These are phyloP conservation scores for Sminthurinus aureus DNA, from an alignment of 2,888 invertebrate genomes.

Conservation along the genomic window DNA sequence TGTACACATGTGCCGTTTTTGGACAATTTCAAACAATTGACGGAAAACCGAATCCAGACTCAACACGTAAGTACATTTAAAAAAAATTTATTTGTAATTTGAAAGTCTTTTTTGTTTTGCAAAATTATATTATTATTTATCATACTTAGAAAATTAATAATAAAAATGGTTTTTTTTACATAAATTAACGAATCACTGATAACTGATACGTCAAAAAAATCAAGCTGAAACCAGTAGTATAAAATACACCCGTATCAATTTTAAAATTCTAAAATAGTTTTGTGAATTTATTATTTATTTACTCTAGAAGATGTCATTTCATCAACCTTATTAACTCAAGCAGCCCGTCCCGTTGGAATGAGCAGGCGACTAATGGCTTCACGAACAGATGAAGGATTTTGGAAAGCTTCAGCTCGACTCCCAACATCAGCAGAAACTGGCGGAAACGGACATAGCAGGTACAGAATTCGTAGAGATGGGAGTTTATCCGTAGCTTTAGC, in stretches of 20 bases:
- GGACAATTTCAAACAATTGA: neutral
- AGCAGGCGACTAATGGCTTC: constrained; percentile 48
- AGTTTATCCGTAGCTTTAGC: constrained; percentile 56
- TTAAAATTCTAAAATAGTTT: no score
- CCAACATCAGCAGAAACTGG: constrained; percentile 54
- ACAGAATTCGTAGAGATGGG: constrained; percentile 59
- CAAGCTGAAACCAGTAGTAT: no score
- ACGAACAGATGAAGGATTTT: constrained; percentile 51
- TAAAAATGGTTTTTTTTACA: no score
- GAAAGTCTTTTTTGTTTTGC: no score
- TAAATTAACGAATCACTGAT: no score
- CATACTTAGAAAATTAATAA: no score
- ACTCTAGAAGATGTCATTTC: neutral
- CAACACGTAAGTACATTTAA: constrained; percentile 21
- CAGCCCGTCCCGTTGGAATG: neutral
- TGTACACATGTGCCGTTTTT: constrained; percentile 23
- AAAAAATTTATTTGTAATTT: neutral
- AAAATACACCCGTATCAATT: neutral
- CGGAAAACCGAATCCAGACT: constrained; percentile 14
- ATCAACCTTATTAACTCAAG: neutral
- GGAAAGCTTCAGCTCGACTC: constrained; percentile 57
- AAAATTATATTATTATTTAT: no score
- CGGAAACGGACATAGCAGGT: constrained; percentile 59
- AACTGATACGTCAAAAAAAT: no score
- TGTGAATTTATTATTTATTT: no score